Conservation (phyloP, 2,113 vertebrate species). For the Nothoprocta pentlandii region DNA sequence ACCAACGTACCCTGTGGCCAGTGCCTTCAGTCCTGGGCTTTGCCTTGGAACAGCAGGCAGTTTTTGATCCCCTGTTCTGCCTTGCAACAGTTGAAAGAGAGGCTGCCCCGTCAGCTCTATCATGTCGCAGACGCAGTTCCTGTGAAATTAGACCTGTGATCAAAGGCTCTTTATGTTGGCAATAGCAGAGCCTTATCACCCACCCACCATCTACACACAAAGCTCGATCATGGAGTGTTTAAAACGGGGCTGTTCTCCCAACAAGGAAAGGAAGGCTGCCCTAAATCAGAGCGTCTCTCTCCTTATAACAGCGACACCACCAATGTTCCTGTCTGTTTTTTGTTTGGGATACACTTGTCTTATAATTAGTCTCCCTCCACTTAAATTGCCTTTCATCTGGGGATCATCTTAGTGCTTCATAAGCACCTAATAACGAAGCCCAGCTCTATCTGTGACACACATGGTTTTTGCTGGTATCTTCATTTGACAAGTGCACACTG, state of each 20-base stretch:
- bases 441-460: conserved; percentile 45
- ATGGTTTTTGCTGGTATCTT: conserved; percentile 71
- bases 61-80: neutral
- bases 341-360: conserved; percentile 47
- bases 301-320: conserved; percentile 36
- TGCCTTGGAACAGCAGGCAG: neutral
- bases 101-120: neutral
- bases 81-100: neutral
- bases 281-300: conserved; percentile 10
- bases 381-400: conserved; percentile 63
- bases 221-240: neutral
- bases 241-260: conserved; percentile 23
- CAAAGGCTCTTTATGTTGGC: conserved; percentile 25
- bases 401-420: conserved; percentile 25
- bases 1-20: too few relatives aligned
- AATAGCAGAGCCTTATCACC: conserved; percentile 33
- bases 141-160: neutral
- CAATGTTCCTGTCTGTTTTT: conserved; percentile 11
- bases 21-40: neutral
- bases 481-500: conserved; percentile 51
- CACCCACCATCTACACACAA: conserved; percentile 1
- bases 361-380: conserved; percentile 60
- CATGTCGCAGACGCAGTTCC: neutral
- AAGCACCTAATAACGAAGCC: conserved; percentile 54
- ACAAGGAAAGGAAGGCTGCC: conserved; percentile 28